Evolutionary conservation across 2,797 vertebrate genomes (phyloP).

Genomic region (Amphiprion clarkii): DNA sequence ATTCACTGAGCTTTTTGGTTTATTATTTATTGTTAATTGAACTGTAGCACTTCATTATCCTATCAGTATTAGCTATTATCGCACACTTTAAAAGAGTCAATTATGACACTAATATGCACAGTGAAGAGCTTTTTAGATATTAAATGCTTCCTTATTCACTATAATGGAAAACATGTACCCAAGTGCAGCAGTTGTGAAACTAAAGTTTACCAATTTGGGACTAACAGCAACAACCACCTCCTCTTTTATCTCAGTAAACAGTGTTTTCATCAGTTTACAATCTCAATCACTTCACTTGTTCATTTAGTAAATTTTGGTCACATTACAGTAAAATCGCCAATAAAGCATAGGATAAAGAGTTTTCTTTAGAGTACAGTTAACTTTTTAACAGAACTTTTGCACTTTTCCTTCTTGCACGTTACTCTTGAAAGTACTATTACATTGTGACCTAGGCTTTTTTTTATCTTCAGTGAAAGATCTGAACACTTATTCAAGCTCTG

Average conservation of each 20-base stretch:
- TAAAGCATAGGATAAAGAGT: too few relatives aligned
- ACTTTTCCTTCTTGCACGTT: too few relatives aligned
- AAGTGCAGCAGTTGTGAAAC: neutral
- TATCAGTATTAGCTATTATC: neutral
- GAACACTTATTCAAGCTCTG: neutral
- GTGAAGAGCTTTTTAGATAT: neutral
- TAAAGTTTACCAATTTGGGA: neutral
- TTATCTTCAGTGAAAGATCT: neutral
- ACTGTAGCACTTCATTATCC: neutral
- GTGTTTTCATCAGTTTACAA: too few relatives aligned
- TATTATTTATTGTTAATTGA: constrained; percentile 3
- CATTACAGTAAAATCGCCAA: too few relatives aligned
- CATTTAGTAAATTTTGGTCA: too few relatives aligned
- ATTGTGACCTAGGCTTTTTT: neutral
- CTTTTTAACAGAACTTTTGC: too few relatives aligned
- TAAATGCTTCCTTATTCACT: neutral
- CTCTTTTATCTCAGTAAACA: too few relatives aligned
- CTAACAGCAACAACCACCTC: too few relatives aligned
- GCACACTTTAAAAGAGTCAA: too few relatives aligned
- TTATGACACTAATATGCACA: neutral
- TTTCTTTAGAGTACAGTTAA: too few relatives aligned
- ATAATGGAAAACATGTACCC: neutral
- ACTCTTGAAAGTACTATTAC: too few relatives aligned
- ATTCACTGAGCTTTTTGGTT: constrained; percentile 5
- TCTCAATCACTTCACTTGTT: too few relatives aligned